Evolutionary conservation across 2,113 vertebrate species (phyloP).

Genomic region (Setophaga kirtlandii): DNA sequence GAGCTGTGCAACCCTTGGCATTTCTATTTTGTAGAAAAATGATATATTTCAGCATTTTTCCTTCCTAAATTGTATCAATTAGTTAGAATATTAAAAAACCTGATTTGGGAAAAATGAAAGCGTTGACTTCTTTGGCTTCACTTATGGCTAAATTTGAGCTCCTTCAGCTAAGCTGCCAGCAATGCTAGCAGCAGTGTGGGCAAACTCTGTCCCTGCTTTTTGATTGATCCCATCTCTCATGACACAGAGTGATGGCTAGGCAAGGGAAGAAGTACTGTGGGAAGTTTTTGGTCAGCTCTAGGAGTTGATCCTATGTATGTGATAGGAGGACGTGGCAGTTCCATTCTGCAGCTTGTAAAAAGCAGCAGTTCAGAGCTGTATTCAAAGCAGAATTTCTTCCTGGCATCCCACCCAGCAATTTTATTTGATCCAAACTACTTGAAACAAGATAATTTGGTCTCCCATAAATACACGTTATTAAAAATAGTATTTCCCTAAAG

Average conservation of each 20-base stretch:
- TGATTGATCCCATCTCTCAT: not conserved
- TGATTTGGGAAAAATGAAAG: not conserved
- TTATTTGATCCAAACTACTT: not conserved
- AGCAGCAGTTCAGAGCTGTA: not conserved
- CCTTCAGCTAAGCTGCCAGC: fast-evolving
- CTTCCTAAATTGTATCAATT: not conserved
- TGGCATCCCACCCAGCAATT: not conserved
- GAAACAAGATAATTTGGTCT: not conserved
- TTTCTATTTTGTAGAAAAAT: not conserved
- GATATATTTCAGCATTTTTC: not conserved
- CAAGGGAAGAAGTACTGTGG: not conserved
- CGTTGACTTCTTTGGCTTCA: not conserved
- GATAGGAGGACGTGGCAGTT: not conserved
- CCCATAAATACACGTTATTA: not conserved
- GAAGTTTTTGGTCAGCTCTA: not conserved
- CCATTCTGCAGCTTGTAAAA: not conserved
- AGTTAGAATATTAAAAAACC: not conserved
- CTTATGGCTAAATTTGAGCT: not conserved
- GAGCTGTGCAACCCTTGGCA: not conserved
- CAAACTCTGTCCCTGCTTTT: fast-evolving
- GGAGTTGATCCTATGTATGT: not conserved
- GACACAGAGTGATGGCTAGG: not conserved
- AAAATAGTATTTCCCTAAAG: not conserved
- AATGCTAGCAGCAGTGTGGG: not conserved
- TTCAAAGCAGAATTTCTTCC: not conserved